Evolutionary conservation across 2,113 vertebrate genomes (phyloP).

Genomic region (Cephalopholis sonnerati): DNA sequence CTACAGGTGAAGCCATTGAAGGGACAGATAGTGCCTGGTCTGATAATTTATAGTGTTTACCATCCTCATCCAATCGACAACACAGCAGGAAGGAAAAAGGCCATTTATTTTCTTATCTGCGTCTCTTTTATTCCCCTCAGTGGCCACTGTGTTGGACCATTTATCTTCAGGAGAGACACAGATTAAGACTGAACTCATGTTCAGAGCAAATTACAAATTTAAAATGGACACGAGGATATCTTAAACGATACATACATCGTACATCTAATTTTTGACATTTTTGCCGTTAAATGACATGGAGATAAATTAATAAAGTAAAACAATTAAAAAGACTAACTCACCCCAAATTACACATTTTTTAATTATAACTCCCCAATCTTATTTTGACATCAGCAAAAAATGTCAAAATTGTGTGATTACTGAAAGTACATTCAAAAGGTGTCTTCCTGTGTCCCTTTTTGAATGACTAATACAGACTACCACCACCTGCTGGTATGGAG

Average conservation of each 20-base stretch:
- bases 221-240: neutral
- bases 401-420: too few species aligned
- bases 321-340: neutral
- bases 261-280: neutral
- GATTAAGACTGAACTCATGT: neutral
- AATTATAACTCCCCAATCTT: too few species aligned
- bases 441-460: too few species aligned
- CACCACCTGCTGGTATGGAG: too few species aligned
- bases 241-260: too few species aligned
- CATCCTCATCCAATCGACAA: conserved; percentile 22
- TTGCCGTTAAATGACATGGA: neutral
- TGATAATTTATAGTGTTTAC: conserved; percentile 29
- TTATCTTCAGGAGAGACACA: conserved; percentile 1
- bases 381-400: too few species aligned
- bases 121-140: conserved; percentile 4
- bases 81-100: conserved; percentile 20
- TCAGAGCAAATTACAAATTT: neutral
- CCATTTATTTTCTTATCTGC: conserved; percentile 38
- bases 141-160: neutral
- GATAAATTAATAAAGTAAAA: neutral
- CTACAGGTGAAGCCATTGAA: conserved; percentile 52
- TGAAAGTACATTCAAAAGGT: too few species aligned
- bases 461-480: too few species aligned
- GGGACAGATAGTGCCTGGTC: conserved; percentile 36
- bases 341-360: too few species aligned